Conservation (phyloP, 2,113 vertebrate species). For the Larimichthys crocea region DNA sequence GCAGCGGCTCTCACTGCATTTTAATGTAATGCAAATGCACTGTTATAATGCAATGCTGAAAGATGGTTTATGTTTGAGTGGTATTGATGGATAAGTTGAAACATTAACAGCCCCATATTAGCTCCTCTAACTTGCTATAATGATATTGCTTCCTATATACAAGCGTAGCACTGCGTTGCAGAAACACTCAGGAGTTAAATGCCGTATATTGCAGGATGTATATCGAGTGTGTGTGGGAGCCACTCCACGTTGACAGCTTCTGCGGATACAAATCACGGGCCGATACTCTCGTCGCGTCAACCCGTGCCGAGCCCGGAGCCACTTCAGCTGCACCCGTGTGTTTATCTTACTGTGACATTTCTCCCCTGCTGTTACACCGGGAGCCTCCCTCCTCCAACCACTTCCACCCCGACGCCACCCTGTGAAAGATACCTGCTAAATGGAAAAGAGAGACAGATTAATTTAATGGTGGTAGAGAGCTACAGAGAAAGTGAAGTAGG, state of each 20-base stretch:
- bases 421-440: slow-evolving; percentile 34
- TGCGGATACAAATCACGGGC: slow-evolving; percentile 58
- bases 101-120: background rate
- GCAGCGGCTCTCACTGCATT: background rate
- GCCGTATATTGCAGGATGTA: slow-evolving; percentile 16
- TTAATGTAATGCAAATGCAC: background rate
- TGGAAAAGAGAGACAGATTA: slow-evolving; percentile 53
- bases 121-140: background rate
- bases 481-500: slow-evolving; percentile 1
- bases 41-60: background rate
- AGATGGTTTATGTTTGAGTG: background rate
- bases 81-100: background rate
- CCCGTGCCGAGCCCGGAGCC: slow-evolving; percentile 49
- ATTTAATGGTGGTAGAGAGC: slow-evolving; percentile 35
- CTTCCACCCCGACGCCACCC: background rate
- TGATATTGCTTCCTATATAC: background rate
- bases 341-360: slow-evolving; percentile 74
- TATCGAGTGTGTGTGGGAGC: slow-evolving; percentile 28
- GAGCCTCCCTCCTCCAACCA: slow-evolving; percentile 2
- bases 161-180: slow-evolving; percentile 14
- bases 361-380: slow-evolving; percentile 47
- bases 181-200: slow-evolving; percentile 28
- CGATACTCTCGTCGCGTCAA: slow-evolving; percentile 59
- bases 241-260: slow-evolving; percentile 48
- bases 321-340: slow-evolving; percentile 62